Evolutionary conservation across 2,797 vertebrate species (phyloP).

Genomic region (Sitta carolinensis): DNA sequence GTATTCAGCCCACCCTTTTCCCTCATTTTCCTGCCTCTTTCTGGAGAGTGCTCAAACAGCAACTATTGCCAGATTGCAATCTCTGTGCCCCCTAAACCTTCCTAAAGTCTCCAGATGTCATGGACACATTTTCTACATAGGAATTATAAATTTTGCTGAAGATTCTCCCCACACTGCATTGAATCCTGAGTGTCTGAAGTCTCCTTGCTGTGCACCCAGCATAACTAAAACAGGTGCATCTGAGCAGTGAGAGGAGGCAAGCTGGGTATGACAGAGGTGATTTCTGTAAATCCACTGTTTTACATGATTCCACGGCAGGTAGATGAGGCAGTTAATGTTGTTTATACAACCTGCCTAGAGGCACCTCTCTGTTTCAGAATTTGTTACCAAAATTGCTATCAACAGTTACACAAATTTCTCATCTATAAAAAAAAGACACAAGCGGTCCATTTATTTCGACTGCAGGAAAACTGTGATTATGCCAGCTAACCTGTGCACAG

Average conservation of each 20-base stretch:
- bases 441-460: not conserved
- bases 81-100: not conserved
- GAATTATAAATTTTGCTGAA: not conserved
- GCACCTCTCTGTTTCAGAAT: not conserved
- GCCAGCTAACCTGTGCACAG: not conserved
- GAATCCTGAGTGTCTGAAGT: not conserved
- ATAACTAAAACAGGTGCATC: not conserved
- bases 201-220: not conserved
- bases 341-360: not conserved
- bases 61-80: not conserved
- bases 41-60: not conserved
- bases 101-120: not conserved
- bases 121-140: not conserved
- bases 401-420: not conserved
- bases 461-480: not conserved
- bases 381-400: not conserved
- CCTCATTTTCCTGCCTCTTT: not conserved
- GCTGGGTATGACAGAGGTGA: fast-evolving
- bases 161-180: not conserved
- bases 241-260: not conserved
- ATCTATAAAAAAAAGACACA: not conserved
- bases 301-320: not conserved
- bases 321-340: not conserved
- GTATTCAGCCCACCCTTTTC: not conserved
- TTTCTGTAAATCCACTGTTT: not conserved